Conservation (phyloP, 2,888 invertebrate genomes). For the Coleophora flavipennella region DNA sequence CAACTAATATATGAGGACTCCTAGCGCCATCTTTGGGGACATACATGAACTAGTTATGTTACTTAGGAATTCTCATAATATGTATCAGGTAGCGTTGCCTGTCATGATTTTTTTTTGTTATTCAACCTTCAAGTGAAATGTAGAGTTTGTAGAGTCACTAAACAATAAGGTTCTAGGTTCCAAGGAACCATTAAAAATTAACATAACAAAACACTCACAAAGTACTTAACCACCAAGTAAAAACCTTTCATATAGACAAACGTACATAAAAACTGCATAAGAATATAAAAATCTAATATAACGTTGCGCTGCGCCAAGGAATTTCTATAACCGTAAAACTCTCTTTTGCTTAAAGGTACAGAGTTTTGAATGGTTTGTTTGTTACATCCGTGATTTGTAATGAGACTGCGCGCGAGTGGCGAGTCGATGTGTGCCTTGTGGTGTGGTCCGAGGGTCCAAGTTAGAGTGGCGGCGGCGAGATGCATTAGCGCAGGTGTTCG, state of each 20-base stretch:
- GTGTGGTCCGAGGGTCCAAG: constrained; percentile 12
- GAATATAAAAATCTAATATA: constrained; percentile 39
- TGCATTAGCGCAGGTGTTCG: constrained; percentile 66
- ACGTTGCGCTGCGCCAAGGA: constrained; percentile 32
- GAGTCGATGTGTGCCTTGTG: constrained; percentile 15
- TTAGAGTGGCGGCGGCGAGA: constrained; percentile 30
- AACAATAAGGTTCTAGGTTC: too few relatives aligned
- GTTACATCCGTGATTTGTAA: constrained; percentile 69
- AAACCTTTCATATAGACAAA: constrained; percentile 20
- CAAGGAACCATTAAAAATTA: too few relatives aligned
- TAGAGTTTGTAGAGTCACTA: too few relatives aligned
- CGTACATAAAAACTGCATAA: constrained; percentile 18
- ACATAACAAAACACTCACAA: constrained; percentile 1
- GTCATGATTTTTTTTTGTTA: too few relatives aligned
- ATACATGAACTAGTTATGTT: constrained; percentile 3
- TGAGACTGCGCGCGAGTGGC: constrained; percentile 35
- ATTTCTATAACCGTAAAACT: constrained; percentile 55
- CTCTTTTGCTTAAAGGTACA: constrained; percentile 59
- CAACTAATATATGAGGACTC: not conserved
- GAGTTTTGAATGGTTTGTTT: constrained; percentile 67
- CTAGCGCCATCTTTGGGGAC: constrained; percentile 35
- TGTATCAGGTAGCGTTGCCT: too few relatives aligned
- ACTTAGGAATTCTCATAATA: too few relatives aligned
- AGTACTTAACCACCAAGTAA: too few relatives aligned
- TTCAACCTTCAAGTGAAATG: too few relatives aligned